These are phyloP conservation scores for Myotis davidii DNA, from an alignment of 2,113 vertebrate species.

Conservation along the genomic window DNA sequence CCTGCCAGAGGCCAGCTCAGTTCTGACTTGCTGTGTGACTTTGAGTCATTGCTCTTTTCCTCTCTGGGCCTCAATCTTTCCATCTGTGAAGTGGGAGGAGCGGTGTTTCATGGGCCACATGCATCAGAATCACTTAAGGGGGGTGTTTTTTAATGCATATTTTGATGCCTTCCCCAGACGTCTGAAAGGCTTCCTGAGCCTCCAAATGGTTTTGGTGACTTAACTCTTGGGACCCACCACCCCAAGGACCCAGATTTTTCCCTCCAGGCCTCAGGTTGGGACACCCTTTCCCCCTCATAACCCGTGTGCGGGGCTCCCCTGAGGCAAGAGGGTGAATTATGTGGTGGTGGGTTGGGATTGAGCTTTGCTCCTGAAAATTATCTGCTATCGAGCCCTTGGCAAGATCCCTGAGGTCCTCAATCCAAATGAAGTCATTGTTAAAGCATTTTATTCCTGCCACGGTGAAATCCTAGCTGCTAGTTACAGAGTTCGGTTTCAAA, in stretches of 20 bases:
- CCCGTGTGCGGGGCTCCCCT: neutral
- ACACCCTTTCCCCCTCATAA: rapidly evolving
- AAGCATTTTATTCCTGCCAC: conserved; percentile 20
- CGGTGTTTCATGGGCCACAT: neutral
- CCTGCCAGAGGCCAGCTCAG: conserved; percentile 18
- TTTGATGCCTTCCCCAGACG: neutral
- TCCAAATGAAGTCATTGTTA: conserved; percentile 66
- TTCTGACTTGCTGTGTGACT: conserved; percentile 6
- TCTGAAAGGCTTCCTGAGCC: neutral
- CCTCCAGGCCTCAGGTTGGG: neutral
- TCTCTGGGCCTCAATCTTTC: conserved; percentile 13
- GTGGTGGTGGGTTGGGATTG: neutral
- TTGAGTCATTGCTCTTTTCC: neutral
- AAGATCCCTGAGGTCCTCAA: neutral
- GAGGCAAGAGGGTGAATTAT: neutral
- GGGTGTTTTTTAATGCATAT: neutral
- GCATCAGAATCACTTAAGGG: neutral
- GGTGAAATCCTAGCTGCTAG: conserved; percentile 60
- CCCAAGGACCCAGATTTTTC: neutral
- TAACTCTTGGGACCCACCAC: neutral
- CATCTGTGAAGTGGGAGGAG: neutral
- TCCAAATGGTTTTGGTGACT: neutral
- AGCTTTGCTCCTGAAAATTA: neutral
- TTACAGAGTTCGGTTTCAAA: conserved; percentile 64
- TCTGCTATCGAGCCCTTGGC: conserved; percentile 52